Conservation (phyloP, 1,140 invertebrate species). For the Drosophila kikkawai region DNA sequence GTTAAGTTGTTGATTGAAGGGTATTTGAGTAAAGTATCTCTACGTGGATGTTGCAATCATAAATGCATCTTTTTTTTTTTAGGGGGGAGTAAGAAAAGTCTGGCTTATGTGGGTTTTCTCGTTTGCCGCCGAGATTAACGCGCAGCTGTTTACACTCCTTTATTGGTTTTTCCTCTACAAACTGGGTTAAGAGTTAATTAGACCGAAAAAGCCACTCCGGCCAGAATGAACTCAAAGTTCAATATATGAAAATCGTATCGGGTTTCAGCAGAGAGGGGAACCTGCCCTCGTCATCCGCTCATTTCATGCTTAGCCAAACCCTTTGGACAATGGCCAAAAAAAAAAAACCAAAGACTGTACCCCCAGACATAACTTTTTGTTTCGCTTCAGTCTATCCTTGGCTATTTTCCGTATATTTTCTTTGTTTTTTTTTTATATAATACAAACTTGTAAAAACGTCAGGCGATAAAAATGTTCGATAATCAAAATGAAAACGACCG, state of each 20-base stretch:
- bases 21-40: conserved; percentile 68
- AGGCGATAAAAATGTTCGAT: conserved; percentile 67
- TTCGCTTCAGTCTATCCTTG: conserved; percentile 15
- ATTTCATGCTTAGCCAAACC: conserved; percentile 51
- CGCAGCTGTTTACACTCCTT: conserved; percentile 47
- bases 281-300: conserved; percentile 23
- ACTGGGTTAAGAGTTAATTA: conserved; percentile 64
- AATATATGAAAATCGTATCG: conserved; percentile 47
- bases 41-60: conserved; percentile 56
- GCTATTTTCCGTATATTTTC: conserved; percentile 4
- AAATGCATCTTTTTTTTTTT: conserved; percentile 28
- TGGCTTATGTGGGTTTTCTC: conserved; percentile 27
- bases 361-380: conserved; percentile 55
- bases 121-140: conserved; percentile 35
- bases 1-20: conserved; percentile 78
- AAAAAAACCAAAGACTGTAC: conserved; percentile 44
- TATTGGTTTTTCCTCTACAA: conserved; percentile 19
- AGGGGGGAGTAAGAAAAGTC: conserved; percentile 11
- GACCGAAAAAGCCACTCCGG: conserved; percentile 32
- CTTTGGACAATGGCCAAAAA: conserved; percentile 45
- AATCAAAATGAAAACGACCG: conserved; percentile 67
- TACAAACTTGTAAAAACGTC: conserved; percentile 66
- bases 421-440: conserved; percentile 29
- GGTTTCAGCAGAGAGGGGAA: conserved; percentile 35
- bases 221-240: conserved; percentile 45